A percentile compares a stretch with the other conserved stretches of the same genome.
Evolutionary conservation across 1,140 invertebrate species (phyloP).

Genomic region (Drosophila tropicalis): DNA sequence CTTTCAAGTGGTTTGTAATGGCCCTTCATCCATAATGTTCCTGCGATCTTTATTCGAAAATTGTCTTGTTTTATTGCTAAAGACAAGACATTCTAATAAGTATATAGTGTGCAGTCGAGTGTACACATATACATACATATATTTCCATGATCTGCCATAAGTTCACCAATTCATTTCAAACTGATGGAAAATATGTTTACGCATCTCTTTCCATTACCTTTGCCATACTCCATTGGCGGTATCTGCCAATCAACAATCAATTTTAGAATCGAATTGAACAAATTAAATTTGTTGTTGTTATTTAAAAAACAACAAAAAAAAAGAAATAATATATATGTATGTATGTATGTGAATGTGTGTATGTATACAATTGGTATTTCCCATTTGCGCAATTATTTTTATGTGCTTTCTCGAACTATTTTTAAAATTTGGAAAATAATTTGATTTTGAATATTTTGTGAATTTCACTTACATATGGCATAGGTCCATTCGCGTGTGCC

Average conservation of each 20-base stretch:
- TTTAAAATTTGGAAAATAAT: slow-evolving; percentile 19
- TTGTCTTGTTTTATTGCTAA: too few species aligned
- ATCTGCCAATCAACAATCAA: slow-evolving; percentile 16
- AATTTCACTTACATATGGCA: slow-evolving; percentile 69
- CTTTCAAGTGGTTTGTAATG: too few species aligned
- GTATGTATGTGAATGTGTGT: neutral
- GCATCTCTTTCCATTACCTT: slow-evolving; percentile 5
- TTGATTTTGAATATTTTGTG: slow-evolving; percentile 15
- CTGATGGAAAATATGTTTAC: neutral
- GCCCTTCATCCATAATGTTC: too few species aligned
- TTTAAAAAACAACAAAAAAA: neutral
- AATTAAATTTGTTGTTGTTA: slow-evolving; percentile 11
- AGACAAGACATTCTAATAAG: neutral
- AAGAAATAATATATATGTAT: neutral
- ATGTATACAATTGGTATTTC: neutral
- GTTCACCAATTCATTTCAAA: neutral
- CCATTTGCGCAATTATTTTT: slow-evolving; percentile 55
- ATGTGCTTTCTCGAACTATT: slow-evolving; percentile 50
- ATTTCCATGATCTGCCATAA: neutral
- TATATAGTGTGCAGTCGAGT: too few species aligned
- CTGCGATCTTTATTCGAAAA: too few species aligned
- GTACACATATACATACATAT: too few species aligned
- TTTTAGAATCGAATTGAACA: slow-evolving; percentile 8
- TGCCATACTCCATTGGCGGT: slow-evolving; percentile 7
- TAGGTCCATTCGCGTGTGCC: slow-evolving; percentile 76